Percentiles rank a stretch among this genome's conserved stretches.
Evolutionary conservation across 2,113 vertebrate species (phyloP).

Genomic region (Anser brachyrhynchus): DNA sequence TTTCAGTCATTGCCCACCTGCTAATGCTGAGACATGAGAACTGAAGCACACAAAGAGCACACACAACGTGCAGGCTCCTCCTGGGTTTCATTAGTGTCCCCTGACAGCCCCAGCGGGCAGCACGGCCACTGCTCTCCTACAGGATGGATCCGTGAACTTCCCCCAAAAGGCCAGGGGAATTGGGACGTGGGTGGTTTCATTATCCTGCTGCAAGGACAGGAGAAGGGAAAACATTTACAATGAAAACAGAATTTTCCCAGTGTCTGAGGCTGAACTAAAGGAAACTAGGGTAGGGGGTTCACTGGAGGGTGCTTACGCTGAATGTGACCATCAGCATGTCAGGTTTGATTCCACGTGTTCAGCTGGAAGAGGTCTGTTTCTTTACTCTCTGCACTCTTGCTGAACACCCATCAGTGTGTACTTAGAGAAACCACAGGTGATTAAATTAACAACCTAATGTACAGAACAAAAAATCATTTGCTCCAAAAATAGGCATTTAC

Average conservation of each 20-base stretch:
- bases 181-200: background rate
- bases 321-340: background rate
- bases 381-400: background rate
- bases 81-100: background rate
- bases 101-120: background rate
- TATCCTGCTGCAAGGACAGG: background rate
- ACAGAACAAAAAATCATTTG: constrained; percentile 20
- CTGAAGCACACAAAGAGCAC: background rate
- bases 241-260: background rate
- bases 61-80: background rate
- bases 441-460: constrained; percentile 1
- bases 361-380: constrained; percentile 26
- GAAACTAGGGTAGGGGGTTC: background rate
- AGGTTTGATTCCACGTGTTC: background rate
- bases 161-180: background rate
- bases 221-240: constrained; percentile 11
- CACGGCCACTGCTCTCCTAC: background rate
- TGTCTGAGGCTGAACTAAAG: background rate
- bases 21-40: background rate
- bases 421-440: background rate
- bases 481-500: background rate
- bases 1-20: background rate
- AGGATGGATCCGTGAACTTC: background rate
- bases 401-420: background rate
- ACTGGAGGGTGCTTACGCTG: background rate